A percentile compares a stretch with the other conserved stretches of the same genome.
These are phyloP conservation scores for Artemisiospiza belli DNA, from an alignment of 2,113 vertebrate genomes.

Conservation along the genomic window DNA sequence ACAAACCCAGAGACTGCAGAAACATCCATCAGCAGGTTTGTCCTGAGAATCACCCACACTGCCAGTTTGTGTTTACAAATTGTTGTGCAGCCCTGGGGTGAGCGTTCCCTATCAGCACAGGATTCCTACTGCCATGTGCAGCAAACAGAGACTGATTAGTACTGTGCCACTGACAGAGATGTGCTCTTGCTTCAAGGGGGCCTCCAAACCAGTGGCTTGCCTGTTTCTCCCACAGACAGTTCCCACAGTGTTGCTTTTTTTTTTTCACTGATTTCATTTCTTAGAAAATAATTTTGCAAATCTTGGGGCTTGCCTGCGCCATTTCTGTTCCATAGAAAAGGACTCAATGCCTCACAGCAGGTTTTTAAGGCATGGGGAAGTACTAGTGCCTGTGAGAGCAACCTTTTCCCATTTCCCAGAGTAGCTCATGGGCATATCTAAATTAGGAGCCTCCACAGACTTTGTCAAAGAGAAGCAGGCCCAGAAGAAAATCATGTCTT, in stretches of 20 bases:
- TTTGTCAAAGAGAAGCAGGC: not conserved
- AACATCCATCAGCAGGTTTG: not conserved
- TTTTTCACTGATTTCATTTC: not conserved
- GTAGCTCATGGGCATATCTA: not conserved
- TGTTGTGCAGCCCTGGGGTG: not conserved
- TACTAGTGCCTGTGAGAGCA: not conserved
- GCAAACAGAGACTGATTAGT: not conserved
- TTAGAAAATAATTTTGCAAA: not conserved
- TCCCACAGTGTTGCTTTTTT: not conserved
- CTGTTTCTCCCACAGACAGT: not conserved
- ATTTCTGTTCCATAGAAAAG: not conserved
- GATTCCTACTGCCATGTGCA: not conserved
- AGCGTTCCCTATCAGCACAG: not conserved
- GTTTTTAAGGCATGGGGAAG: not conserved
- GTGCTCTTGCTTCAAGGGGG: not conserved
- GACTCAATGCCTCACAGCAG: not conserved
- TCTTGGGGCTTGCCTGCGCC: not conserved
- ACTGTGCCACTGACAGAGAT: not conserved
- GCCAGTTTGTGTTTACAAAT: not conserved
- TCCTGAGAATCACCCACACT: not conserved
- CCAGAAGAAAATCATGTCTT: not conserved
- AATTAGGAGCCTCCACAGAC: not conserved
- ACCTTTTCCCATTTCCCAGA: not conserved
- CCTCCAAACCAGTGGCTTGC: not conserved
- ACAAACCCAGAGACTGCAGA: not conserved